These are phyloP conservation scores for Clarias macrocephalus DNA, from an alignment of 2,113 vertebrate species.

Conservation along the genomic window DNA sequence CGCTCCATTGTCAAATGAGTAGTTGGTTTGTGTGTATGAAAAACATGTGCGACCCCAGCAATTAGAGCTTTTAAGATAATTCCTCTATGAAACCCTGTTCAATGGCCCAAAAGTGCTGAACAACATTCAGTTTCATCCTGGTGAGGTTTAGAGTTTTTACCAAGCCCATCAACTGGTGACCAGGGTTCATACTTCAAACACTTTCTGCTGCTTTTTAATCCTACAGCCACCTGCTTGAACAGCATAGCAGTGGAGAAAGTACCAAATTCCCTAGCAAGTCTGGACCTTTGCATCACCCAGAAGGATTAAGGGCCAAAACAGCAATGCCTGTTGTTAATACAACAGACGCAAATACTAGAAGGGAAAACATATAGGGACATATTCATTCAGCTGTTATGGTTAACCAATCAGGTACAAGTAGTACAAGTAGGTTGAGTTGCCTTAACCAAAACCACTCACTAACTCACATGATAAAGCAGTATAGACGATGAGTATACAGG, in stretches of 20 bases:
- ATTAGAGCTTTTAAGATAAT: not conserved
- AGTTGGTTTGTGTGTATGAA: not conserved
- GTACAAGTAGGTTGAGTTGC: not conserved
- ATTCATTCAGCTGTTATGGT: not conserved
- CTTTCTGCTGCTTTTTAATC: conserved; percentile 38
- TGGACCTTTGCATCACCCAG: conserved; percentile 20
- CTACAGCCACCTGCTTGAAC: conserved; percentile 50
- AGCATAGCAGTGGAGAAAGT: not conserved
- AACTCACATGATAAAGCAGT: too few species aligned
- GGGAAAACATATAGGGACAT: conserved; percentile 10
- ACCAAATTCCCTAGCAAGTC: conserved; percentile 44
- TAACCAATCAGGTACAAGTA: not conserved
- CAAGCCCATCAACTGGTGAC: conserved; percentile 11
- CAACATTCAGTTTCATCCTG: not conserved
- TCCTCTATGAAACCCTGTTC: not conserved
- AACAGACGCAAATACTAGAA: conserved; percentile 43
- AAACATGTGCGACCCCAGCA: conserved; percentile 5
- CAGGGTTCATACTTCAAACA: conserved; percentile 23
- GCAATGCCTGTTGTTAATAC: conserved; percentile 31
- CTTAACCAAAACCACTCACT: not conserved
- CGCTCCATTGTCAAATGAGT: conserved; percentile 9
- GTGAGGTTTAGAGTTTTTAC: not conserved
- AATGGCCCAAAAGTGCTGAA: conserved; percentile 3
- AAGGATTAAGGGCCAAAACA: conserved; percentile 30
- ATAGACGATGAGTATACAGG: too few species aligned